Evolutionary conservation across 2,888 invertebrate genomes (phyloP).

Genomic region (Macrophya alboannulata): DNA sequence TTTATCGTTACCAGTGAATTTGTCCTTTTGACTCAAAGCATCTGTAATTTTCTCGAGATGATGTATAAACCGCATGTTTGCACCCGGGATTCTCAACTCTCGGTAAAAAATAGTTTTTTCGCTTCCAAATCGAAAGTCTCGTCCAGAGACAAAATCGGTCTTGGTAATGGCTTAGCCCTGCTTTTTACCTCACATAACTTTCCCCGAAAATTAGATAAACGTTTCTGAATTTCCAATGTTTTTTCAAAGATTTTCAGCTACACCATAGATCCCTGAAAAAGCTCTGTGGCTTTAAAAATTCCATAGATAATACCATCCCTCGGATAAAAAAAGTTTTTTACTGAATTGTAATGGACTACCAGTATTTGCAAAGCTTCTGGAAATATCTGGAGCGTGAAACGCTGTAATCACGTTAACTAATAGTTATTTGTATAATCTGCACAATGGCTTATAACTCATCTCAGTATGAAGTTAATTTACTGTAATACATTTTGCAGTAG

Average conservation of each 20-base stretch:
- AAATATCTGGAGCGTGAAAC: too few species aligned
- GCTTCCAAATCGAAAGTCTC: background rate
- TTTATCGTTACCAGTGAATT: constrained; percentile 18
- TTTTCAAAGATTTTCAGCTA: background rate
- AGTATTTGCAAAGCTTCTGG: too few species aligned
- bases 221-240: background rate
- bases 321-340: too few species aligned
- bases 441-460: too few species aligned
- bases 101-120: background rate
- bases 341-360: too few species aligned
- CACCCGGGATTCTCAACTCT: background rate
- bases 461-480: too few species aligned
- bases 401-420: too few species aligned
- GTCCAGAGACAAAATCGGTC: background rate
- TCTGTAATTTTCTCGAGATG: constrained; percentile 8
- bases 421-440: too few species aligned
- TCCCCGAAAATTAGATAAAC: background rate
- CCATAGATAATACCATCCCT: too few species aligned
- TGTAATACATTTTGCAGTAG: too few species aligned
- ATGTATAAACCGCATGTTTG: background rate
- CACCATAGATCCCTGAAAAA: too few species aligned
- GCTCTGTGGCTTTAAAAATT: too few species aligned
- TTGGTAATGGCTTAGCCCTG: background rate
- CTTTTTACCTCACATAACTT: background rate
- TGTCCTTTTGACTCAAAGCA: constrained; percentile 6